These are phyloP conservation scores for Galagoides demidoff DNA, from an alignment of 2,797 vertebrate species.

Conservation along the genomic window DNA sequence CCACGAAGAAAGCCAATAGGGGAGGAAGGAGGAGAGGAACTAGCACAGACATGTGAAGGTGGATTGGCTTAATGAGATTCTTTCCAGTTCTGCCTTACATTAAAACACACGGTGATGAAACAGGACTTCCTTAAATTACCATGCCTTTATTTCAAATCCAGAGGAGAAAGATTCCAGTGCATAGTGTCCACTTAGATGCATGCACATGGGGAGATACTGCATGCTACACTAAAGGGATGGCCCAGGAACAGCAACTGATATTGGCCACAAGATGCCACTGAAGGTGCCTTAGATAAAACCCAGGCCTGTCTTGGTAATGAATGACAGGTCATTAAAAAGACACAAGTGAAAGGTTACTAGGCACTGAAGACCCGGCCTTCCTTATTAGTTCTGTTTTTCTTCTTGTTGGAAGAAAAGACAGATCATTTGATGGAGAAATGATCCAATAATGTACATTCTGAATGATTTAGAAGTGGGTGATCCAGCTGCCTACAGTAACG, in stretches of 20 bases:
- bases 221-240: conserved; percentile 60
- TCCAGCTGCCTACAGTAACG: background rate
- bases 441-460: background rate
- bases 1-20: conserved; percentile 69
- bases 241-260: conserved; percentile 68
- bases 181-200: conserved; percentile 65
- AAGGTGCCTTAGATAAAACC: conserved; percentile 70
- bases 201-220: conserved; percentile 42
- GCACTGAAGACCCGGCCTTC: conserved; percentile 60
- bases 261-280: conserved; percentile 52
- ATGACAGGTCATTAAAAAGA: conserved; percentile 72
- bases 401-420: conserved; percentile 75
- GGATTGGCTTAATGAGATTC: conserved; percentile 22
- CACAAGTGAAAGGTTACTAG: conserved; percentile 68
- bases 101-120: conserved; percentile 76
- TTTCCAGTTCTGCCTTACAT: conserved; percentile 74
- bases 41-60: conserved; percentile 68
- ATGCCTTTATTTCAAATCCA: conserved; percentile 72
- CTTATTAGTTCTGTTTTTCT: conserved; percentile 46
- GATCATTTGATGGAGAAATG: conserved; percentile 21
- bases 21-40: conserved; percentile 58
- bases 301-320: conserved; percentile 72
- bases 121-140: conserved; percentile 73
- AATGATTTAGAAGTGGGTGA: background rate
- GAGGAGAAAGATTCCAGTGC: conserved; percentile 63